phyloP scores from a whole-genome alignment of 2,113 vertebrate species.

The Falcunculus frontatus region DNA sequence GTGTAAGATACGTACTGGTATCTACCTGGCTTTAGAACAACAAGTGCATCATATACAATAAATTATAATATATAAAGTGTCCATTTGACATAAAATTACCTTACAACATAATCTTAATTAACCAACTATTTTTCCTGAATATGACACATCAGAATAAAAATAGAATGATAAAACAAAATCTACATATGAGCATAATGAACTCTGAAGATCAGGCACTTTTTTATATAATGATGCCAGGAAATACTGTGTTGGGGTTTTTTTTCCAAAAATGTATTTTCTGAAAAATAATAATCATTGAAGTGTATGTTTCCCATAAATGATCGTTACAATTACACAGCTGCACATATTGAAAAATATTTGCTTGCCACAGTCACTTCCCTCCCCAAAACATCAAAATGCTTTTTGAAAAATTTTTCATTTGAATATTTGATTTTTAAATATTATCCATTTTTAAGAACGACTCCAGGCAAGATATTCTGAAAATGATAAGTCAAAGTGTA shows the following conservation, averaged over 20 bases:
- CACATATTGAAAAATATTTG: background rate
- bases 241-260: accelerated
- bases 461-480: background rate
- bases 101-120: background rate
- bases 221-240: background rate
- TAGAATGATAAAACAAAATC: background rate
- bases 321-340: background rate
- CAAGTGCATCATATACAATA: background rate
- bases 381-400: background rate
- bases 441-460: background rate
- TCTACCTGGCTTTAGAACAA: background rate
- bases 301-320: background rate
- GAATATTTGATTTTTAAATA: background rate
- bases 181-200: background rate
- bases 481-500: background rate
- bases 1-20: background rate
- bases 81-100: background rate
- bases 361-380: background rate
- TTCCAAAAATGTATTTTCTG: background rate
- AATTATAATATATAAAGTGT: background rate
- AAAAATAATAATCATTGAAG: background rate
- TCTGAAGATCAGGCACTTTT: background rate
- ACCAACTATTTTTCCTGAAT: background rate
- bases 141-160: background rate
- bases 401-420: background rate